Evolutionary conservation across 1,140 invertebrate genomes (phyloP), one percentile per base, ranked within the genome.

Genomic region (Cyclina sinensis): DNA sequence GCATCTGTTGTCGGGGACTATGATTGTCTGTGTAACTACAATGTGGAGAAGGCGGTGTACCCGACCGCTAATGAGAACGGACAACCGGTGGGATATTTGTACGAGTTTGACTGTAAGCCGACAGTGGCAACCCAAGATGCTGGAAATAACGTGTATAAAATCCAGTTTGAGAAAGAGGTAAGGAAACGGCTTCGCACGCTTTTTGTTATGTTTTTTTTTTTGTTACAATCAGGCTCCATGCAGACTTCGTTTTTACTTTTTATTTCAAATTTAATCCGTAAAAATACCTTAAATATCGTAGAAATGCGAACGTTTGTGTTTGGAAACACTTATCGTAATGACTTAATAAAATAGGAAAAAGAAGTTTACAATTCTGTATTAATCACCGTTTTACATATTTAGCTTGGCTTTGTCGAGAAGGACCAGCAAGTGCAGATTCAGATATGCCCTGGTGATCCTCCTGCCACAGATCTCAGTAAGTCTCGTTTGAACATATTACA

Each of bases 101-200:
- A 85, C 48, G 82, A 85, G 27, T 85, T 85, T 27, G 82, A 85
- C 68, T 85, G 82, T 74, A 85, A 85, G 30, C 80, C 80, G 2
- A 4, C 27, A 18, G 37, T 24, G 0, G 24, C 43, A n/a, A 24
- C 32, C 21, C 32, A 35, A 7, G 43, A 54, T 62, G 27, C 51
- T 3, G 57, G 57, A 4, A 65, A 81, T 39, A 39, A 1, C 35
- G 0, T 24, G 51, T 35, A 81, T 32, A 59, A 59, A 27, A 62
- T 81, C 1, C 65, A 70, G 30, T 81, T 81, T 62, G 79, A 81
- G 37, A 5, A 62, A n/a, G 37, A 59, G 51, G 79, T 80, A 54
- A 4, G 3, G n/a, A 30, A 65, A 16, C 14, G 14, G 43, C 43
- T 43, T n/a, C n/a, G n/a, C n/a, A n/a, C n/a, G n/a, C n/a, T n/a